Percentiles rank a stretch among this genome's conserved stretches.
Evolutionary conservation across 1,140 invertebrate genomes (phyloP).

Genomic region (Helicoverpa zea): DNA sequence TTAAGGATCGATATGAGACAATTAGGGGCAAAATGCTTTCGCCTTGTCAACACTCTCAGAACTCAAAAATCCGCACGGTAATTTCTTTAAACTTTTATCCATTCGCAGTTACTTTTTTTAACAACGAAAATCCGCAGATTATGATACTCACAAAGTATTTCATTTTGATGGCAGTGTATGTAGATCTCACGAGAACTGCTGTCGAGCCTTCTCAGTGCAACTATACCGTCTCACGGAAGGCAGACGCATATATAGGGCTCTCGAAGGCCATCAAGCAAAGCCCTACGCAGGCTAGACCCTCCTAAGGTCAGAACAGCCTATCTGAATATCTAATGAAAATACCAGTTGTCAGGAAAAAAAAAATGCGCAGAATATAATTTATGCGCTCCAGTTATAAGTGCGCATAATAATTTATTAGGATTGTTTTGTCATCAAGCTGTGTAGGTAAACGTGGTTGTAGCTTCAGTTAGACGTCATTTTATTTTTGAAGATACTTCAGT

Average conservation of each 20-base stretch:
- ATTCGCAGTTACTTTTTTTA: no score
- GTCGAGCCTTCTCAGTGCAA: slow-evolving; percentile 79
- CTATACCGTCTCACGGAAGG: slow-evolving; percentile 73
- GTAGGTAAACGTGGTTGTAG: background rate
- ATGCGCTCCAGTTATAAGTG: slow-evolving; percentile 66
- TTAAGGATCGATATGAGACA: background rate
- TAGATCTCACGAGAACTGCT: slow-evolving; percentile 83
- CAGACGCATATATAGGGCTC: slow-evolving; percentile 71
- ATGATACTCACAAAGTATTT: slow-evolving; percentile 81
- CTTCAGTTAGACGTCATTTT: background rate
- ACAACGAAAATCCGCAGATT: no score
- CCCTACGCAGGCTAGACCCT: slow-evolving; percentile 64
- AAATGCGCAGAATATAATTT: slow-evolving; percentile 60
- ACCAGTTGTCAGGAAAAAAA: slow-evolving; percentile 58
- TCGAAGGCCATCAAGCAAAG: slow-evolving; percentile 75
- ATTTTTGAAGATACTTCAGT: no score
- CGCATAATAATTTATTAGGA: slow-evolving; percentile 68
- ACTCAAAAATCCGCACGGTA: no score
- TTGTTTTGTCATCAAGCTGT: slow-evolving; percentile 40
- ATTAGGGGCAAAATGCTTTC: background rate
- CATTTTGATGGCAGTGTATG: slow-evolving; percentile 72
- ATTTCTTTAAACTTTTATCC: background rate
- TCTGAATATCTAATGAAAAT: slow-evolving; percentile 60
- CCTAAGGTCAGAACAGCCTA: slow-evolving; percentile 66
- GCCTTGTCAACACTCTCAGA: no score